Percentiles rank a stretch among this genome's conserved stretches.
Evolutionary conservation across 1,140 invertebrate genomes (phyloP).

Genomic region (Trichomalopsis sarcophagae): DNA sequence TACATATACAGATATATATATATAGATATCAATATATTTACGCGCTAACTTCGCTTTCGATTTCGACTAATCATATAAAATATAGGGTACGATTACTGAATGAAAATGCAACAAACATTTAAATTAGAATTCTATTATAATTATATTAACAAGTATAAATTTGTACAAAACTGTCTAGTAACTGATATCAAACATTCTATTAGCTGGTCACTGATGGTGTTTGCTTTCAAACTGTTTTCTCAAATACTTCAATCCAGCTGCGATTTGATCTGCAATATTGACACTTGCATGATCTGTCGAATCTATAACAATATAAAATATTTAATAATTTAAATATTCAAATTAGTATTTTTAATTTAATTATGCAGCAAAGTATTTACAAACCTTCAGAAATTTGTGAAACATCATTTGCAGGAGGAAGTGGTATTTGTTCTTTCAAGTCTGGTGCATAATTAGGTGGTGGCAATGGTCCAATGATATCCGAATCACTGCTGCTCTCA

Average conservation of each 20-base stretch:
- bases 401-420: background rate
- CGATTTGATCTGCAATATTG: constrained; percentile 77
- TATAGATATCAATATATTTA: too few relatives aligned
- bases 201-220: constrained; percentile 43
- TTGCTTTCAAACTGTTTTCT: constrained; percentile 78
- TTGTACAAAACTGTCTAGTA: constrained; percentile 16
- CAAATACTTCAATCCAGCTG: constrained; percentile 81
- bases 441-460: constrained; percentile 24
- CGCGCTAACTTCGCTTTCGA: too few relatives aligned
- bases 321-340: background rate
- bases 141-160: constrained; percentile 2
- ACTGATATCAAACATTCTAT: too few relatives aligned
- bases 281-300: constrained; percentile 49
- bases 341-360: constrained; percentile 21
- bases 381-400: constrained; percentile 15
- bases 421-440: constrained; percentile 3
- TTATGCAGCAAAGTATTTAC: background rate
- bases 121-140: background rate
- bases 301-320: constrained; percentile 34
- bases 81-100: too few relatives aligned
- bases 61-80: too few relatives aligned
- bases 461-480: constrained; percentile 62
- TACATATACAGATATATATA: too few relatives aligned
- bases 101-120: background rate
- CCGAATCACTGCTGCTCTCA: constrained; percentile 14